Evolutionary conservation across 2,797 vertebrate genomes (phyloP).

Genomic region (Anabacerthia variegaticeps): DNA sequence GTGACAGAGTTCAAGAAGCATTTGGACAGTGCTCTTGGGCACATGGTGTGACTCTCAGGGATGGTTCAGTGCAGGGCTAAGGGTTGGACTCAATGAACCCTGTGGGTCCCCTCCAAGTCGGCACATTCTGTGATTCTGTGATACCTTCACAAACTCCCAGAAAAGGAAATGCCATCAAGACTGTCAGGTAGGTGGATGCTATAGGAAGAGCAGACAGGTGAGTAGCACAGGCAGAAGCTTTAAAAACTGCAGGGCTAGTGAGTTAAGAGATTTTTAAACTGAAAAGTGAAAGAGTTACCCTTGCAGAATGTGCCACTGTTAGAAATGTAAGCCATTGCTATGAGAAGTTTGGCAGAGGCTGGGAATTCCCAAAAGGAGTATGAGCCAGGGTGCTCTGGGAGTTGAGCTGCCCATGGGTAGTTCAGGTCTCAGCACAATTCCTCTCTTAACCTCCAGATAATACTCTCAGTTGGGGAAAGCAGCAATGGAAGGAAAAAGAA

Average conservation of each 20-base stretch:
- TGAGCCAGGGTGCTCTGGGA: not conserved
- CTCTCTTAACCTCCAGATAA: not conserved
- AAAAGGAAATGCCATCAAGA: not conserved
- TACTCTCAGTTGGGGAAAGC: not conserved
- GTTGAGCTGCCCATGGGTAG: not conserved
- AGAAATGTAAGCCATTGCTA: not conserved
- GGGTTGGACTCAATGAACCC: not conserved
- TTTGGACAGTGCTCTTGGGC: not conserved
- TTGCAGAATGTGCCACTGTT: not conserved
- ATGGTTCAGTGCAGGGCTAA: not conserved
- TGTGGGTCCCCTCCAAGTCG: not conserved
- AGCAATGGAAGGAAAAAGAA: not conserved
- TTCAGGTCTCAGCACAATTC: not conserved
- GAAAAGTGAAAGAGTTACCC: not conserved
- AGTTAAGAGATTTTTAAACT: not conserved
- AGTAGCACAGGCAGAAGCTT: not conserved
- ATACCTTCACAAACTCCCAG: not conserved
- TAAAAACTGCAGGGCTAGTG: not conserved
- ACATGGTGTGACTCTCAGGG: too few relatives aligned
- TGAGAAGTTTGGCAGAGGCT: not conserved
- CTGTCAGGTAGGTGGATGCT: not conserved
- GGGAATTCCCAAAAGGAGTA: not conserved
- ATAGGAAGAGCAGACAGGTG: not conserved
- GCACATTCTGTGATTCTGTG: not conserved
- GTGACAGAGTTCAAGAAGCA: not conserved